Evolutionary conservation across 2,113 vertebrate genomes (phyloP).

Genomic region (Eretmodus cyanostictus): DNA sequence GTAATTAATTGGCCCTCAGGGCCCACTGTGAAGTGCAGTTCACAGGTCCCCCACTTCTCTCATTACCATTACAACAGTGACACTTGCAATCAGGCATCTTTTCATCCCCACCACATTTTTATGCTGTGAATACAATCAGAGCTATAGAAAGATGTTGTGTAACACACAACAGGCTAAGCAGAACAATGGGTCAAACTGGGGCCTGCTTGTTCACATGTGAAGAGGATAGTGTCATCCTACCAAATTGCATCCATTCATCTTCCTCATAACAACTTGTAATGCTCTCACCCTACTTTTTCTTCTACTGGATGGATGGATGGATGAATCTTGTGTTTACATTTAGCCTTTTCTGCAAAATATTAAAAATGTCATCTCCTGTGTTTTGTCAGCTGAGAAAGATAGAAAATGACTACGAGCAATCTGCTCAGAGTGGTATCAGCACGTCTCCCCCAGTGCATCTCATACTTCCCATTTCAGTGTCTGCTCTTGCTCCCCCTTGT

Average conservation of each 20-base stretch:
- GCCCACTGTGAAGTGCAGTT: neutral
- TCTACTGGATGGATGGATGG: neutral
- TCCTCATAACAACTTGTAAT: neutral
- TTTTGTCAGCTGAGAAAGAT: neutral
- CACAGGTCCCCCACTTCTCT: neutral
- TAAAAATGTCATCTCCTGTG: accelerated
- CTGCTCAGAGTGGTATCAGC: neutral
- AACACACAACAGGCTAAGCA: neutral
- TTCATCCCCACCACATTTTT: neutral
- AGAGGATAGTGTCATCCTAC: accelerated
- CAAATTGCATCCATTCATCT: neutral
- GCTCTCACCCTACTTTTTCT: accelerated
- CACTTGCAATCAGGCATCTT: neutral
- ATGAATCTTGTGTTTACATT: neutral
- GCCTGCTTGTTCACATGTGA: neutral
- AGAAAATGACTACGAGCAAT: accelerated
- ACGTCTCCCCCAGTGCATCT: neutral
- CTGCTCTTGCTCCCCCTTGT: neutral
- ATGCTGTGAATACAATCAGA: neutral
- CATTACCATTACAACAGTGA: neutral
- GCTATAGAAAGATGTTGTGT: neutral
- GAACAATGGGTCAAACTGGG: neutral
- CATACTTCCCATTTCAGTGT: accelerated
- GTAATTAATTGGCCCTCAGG: neutral
- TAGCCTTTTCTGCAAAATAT: neutral